These are phyloP conservation scores for Pristiophorus japonicus DNA, from an alignment of 2,113 vertebrate species.

Conservation along the genomic window DNA sequence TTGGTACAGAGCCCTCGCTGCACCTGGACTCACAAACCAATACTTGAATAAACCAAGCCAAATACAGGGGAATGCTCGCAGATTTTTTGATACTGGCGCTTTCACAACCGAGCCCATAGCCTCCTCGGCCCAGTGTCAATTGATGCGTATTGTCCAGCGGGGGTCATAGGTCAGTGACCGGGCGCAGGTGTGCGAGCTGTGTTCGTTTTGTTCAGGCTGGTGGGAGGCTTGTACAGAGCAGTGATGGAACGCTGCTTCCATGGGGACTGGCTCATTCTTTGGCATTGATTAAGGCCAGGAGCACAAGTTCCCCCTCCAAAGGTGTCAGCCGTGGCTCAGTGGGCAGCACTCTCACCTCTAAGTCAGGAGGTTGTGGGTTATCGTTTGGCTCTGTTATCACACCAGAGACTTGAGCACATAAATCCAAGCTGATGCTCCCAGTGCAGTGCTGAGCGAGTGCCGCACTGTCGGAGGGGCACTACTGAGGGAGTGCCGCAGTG, in stretches of 20 bases:
- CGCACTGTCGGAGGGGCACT: not conserved
- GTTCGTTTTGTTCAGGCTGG: not conserved
- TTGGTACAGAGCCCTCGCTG: too few relatives aligned
- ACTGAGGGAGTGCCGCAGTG: not conserved
- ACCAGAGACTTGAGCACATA: not conserved
- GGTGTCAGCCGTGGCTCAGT: not conserved
- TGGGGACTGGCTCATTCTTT: not conserved
- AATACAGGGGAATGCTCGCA: too few relatives aligned
- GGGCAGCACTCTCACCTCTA: not conserved
- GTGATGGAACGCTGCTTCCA: not conserved
- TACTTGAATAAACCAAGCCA: too few relatives aligned
- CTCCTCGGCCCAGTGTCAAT: too few relatives aligned
- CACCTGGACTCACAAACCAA: too few relatives aligned
- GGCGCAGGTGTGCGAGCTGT: not conserved
- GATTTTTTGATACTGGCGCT: too few relatives aligned
- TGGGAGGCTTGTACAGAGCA: not conserved
- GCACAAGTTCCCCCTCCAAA: not conserved
- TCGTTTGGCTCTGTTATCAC: too few relatives aligned
- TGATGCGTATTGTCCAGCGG: too few relatives aligned
- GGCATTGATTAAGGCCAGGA: not conserved
- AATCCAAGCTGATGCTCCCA: not conserved
- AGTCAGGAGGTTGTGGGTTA: not conserved
- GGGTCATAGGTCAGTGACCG: too few relatives aligned
- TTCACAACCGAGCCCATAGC: too few relatives aligned
- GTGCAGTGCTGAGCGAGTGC: not conserved